Evolutionary conservation across 2,888 invertebrate species (phyloP), one percentile per base, ranked within the genome.

Genomic region (Epirrita christyi): DNA sequence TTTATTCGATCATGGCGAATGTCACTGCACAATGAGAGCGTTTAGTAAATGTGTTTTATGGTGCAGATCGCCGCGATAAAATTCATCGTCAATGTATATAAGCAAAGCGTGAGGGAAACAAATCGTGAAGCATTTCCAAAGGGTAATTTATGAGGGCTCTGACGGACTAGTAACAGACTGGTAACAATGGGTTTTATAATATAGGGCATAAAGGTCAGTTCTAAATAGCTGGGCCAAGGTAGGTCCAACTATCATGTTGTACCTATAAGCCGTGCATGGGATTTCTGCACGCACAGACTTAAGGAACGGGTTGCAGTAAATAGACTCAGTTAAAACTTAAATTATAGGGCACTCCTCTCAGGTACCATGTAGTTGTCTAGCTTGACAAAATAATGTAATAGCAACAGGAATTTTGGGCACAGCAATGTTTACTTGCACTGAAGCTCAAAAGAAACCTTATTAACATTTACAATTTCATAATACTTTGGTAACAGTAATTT

Each of bases 21-120:
- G 76, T 81, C 83, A 81, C 87, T 86, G 74, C 72, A 82, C 80
- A 85, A 83, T 78, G 68, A 76, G 76, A 79, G 72, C 76, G 78
- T 79, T 83, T 75, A 78, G 66, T 80, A 61, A 65, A 81, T 77
- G 77, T 68, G 67, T 68, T 73, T 74, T 75, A 77, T 72, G 70
- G 74, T 79, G 80, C 81, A 85, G 83, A 87, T 86, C 79, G 75
- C 74, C 75, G 76, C 68, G 78, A 85, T 83, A 74, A 70, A 60
- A 73, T 71, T 61, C 64, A 72, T 78, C 72, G 63, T 71, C 47
- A 55, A 51, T 43, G 66, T 73, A 71, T 68, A 76, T 76, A 71
- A 71, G 47, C 37, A 55, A 66, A 73, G 68, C 76, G 74, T 78
- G 76, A 72, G 73, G 66, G 63, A 70, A 69, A 72, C 70, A 66